Conservation (phyloP, 1,140 invertebrate species). For the Listronotus bonariensis region DNA sequence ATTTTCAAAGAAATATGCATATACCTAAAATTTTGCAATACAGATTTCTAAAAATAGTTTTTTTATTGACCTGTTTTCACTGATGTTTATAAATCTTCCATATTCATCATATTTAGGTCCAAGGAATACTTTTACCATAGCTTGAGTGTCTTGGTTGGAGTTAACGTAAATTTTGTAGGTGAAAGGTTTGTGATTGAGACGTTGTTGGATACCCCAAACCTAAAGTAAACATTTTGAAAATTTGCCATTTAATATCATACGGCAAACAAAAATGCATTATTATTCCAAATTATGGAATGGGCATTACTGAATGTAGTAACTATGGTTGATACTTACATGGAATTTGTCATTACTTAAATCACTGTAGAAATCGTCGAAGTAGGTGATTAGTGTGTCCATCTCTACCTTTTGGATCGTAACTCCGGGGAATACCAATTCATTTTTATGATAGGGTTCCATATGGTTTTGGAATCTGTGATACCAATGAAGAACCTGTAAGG, state of each 20-base stretch:
- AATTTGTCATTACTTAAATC: conserved; percentile 62
- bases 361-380: conserved; percentile 71
- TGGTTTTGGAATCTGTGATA: conserved; percentile 45
- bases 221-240: too few relatives aligned
- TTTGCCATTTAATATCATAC: too few relatives aligned
- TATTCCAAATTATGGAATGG: too few relatives aligned
- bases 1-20: too few relatives aligned
- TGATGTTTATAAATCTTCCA: conserved; percentile 56
- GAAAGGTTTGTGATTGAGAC: conserved; percentile 69
- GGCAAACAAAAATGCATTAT: too few relatives aligned
- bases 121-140: conserved; percentile 67
- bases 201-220: conserved; percentile 50
- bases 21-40: too few relatives aligned
- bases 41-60: too few relatives aligned
- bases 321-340: conserved; percentile 13
- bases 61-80: conserved; percentile 29
- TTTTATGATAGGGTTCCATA: conserved; percentile 63
- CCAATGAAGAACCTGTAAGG: conserved; percentile 3
- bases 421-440: conserved; percentile 64
- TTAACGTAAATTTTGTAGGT: conserved; percentile 64
- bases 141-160: conserved; percentile 61
- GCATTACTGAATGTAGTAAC: too few relatives aligned
- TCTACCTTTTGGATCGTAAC: conserved; percentile 67
- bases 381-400: conserved; percentile 69
- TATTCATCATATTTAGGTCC: conserved; percentile 70